Evolutionary conservation across 2,797 vertebrate genomes (phyloP), one percentile per base, ranked within the genome.

Genomic region (Sylvilagus floridanus): DNA sequence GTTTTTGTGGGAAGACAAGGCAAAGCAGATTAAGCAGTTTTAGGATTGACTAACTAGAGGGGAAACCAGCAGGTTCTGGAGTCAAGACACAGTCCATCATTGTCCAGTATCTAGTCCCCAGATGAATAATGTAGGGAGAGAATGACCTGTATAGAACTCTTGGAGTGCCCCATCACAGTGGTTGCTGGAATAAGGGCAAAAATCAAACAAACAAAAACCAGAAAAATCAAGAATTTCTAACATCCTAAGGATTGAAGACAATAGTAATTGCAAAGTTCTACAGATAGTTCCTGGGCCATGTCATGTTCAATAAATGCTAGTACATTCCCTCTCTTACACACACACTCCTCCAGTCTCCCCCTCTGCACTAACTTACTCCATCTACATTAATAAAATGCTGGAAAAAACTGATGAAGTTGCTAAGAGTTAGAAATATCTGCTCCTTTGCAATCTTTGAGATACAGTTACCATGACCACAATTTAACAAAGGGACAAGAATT

Each of bases 401-500:
- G 32, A 71, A 77, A 11, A 52, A 47, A 52, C 7, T 30, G 24
- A 81, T 54, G 75, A 68, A 77, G 35, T 62, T 42, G 75, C 54
- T 66, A 78, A 88, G 85, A 65, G 66, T 5, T 71, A 5, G 78
- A 47, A 75, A 60, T 52, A 13, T 30, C 30, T 93, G 35, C 28
- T 88, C 16, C 57, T 26, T 81, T 63, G 30, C 3, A 24, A 75
- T 62, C 50, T 92, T 63, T 65, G 63, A 47, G 32, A 81, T 89
- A 52, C 2, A 86, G 60, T 63, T 42, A 52, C 21, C 8, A 1
- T n/a, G 57, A 62, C 30, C 17, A 93, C 42, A 63, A 93, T 87
- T 84, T 86, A 92, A 71, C 47, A 84, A 60, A 94, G 32, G 24
- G 13, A 72, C 9, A 81, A 52, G 62, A 66, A 92, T 82, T 88